Evolutionary conservation across 2,888 invertebrate genomes (phyloP).

Genomic region (Corbicula japonica): DNA sequence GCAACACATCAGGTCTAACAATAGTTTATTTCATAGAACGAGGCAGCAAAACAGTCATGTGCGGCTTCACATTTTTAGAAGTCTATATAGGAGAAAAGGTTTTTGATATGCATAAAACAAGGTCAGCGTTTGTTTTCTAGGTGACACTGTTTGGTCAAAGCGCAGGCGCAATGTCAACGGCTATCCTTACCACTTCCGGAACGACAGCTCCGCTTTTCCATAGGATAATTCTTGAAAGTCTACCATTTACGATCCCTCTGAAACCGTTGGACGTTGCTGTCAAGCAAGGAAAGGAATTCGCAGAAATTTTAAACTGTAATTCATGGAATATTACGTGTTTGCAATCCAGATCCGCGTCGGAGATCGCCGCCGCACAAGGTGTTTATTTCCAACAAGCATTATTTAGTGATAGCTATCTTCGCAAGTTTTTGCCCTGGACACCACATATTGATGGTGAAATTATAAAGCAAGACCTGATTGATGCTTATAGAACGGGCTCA

Average conservation of each 20-base stretch:
- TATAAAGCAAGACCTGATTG: constrained; percentile 54
- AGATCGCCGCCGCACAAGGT: constrained; percentile 68
- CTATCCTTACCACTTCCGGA: constrained; percentile 64
- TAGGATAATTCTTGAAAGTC: constrained; percentile 69
- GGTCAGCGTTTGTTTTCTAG: constrained; percentile 51
- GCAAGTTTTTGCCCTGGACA: constrained; percentile 72
- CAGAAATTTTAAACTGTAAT: constrained; percentile 55
- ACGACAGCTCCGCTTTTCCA: constrained; percentile 59
- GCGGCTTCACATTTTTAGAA: too few relatives aligned
- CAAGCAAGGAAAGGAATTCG: constrained; percentile 61
- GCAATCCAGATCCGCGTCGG: constrained; percentile 52
- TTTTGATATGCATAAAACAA: too few relatives aligned
- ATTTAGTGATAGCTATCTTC: constrained; percentile 54
- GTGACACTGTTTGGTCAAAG: constrained; percentile 73
- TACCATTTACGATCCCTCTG: constrained; percentile 69
- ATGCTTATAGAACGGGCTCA: constrained; percentile 35
- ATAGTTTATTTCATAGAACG: too few relatives aligned
- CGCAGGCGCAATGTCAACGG: constrained; percentile 69
- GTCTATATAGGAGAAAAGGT: too few relatives aligned
- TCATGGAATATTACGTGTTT: constrained; percentile 62
- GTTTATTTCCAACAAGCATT: constrained; percentile 32
- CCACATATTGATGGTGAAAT: constrained; percentile 70
- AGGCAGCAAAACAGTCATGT: too few relatives aligned
- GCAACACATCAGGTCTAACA: too few relatives aligned
- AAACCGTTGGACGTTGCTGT: constrained; percentile 58